These are phyloP conservation scores for Anthonomus grandis DNA, from an alignment of 1,140 invertebrate genomes.

Conservation along the genomic window DNA sequence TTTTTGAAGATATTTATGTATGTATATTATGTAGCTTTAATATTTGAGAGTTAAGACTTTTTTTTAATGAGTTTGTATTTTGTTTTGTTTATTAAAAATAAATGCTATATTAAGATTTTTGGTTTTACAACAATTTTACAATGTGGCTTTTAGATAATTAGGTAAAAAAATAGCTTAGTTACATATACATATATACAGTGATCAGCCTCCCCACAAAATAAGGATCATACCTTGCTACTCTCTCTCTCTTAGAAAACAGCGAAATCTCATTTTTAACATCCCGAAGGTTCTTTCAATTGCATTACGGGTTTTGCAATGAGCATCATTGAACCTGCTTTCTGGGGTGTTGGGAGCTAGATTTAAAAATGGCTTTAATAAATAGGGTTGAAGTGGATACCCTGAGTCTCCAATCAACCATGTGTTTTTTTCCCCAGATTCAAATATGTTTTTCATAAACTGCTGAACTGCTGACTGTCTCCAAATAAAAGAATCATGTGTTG, in stretches of 20 bases:
- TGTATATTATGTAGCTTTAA: no score
- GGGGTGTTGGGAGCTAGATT: slow-evolving; percentile 15
- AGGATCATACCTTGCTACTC: no score
- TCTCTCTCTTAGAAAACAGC: slow-evolving; percentile 1
- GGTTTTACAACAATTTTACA: no score
- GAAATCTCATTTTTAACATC: slow-evolving; percentile 7
- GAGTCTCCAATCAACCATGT: slow-evolving; percentile 31
- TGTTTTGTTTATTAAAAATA: no score
- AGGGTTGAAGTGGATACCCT: slow-evolving; percentile 30
- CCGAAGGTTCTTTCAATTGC: slow-evolving; percentile 27
- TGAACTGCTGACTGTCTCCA: not conserved
- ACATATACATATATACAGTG: no score
- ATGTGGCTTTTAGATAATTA: no score
- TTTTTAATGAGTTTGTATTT: no score
- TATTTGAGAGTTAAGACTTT: no score
- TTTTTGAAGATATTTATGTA: no score
- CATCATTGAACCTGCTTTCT: slow-evolving; percentile 19
- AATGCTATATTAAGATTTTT: no score
- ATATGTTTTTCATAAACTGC: not conserved
- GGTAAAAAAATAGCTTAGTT: no score
- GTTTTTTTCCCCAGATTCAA: not conserved
- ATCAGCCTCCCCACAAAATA: no score
- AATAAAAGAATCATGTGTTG: not conserved
- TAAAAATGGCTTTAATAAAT: slow-evolving; percentile 28
- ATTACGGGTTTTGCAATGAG: slow-evolving; percentile 14